Evolutionary conservation across 2,797 vertebrate genomes (phyloP).

Genomic region (Hypotaenidia okinawae): DNA sequence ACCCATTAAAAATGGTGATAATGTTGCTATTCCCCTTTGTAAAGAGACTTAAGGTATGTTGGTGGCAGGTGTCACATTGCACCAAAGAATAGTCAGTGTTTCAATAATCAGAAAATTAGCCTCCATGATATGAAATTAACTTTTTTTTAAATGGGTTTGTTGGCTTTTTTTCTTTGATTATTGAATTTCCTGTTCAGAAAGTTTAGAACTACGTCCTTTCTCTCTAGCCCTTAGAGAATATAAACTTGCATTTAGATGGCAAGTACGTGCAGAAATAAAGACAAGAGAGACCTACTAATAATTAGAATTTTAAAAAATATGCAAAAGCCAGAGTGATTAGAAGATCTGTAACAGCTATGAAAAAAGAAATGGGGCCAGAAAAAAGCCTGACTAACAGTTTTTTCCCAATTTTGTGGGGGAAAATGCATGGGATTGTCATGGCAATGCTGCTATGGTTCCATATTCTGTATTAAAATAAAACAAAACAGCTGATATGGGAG

Average conservation of each 20-base stretch:
- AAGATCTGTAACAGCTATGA: not conserved
- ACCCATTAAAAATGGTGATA: not conserved
- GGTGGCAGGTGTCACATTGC: not conserved
- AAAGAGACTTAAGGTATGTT: not conserved
- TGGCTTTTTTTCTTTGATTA: not conserved
- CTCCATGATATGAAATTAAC: not conserved
- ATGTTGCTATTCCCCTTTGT: not conserved
- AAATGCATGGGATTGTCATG: not conserved
- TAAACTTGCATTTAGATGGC: not conserved
- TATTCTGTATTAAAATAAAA: not conserved
- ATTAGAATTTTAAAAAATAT: not conserved
- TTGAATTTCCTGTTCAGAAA: not conserved
- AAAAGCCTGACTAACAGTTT: not conserved
- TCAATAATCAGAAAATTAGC: not conserved
- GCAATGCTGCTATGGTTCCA: not conserved
- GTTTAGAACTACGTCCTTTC: not conserved
- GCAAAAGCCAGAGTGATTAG: not conserved
- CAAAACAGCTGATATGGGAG: not conserved
- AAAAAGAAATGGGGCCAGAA: not conserved
- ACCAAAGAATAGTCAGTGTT: not conserved
- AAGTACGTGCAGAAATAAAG: not conserved
- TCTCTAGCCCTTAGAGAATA: not conserved
- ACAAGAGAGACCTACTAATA: not conserved
- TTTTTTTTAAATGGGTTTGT: not conserved
- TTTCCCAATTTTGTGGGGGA: not conserved